A percentile compares a stretch with the other conserved stretches of the same genome.
Conservation (phyloP, 2,113 vertebrate genomes). For the Centropus unirufus region DNA sequence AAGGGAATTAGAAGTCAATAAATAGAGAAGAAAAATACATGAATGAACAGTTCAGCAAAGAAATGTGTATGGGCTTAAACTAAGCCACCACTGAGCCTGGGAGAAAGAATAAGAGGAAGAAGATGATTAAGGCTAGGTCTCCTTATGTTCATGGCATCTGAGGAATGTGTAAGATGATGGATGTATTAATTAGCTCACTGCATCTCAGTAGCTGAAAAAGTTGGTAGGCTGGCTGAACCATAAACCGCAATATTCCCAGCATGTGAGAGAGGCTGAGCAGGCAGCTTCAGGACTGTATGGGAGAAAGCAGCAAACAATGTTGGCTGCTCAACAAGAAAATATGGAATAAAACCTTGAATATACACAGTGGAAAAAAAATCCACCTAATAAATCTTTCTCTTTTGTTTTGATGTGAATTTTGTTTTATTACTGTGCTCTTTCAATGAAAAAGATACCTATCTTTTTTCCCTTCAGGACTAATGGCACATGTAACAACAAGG, state of each 20-base stretch:
- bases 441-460: background rate
- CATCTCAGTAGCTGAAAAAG: slow-evolving; percentile 35
- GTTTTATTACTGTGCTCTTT: background rate
- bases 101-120: background rate
- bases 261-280: slow-evolving; percentile 19
- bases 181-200: background rate
- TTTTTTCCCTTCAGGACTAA: background rate
- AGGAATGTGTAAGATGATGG: background rate
- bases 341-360: background rate
- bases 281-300: background rate
- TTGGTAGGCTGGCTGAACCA: slow-evolving; percentile 43
- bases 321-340: background rate
- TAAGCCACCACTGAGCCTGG: background rate
- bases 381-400: background rate
- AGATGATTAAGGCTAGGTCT: background rate
- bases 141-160: background rate
- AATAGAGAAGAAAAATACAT: background rate
- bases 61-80: background rate
- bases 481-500: background rate
- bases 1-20: background rate
- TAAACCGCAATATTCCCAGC: slow-evolving; percentile 44
- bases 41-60: background rate
- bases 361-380: background rate
- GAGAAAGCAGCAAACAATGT: background rate
- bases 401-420: background rate